Conservation (phyloP, 2,797 vertebrate species). For the Tiaroga cobitis region DNA sequence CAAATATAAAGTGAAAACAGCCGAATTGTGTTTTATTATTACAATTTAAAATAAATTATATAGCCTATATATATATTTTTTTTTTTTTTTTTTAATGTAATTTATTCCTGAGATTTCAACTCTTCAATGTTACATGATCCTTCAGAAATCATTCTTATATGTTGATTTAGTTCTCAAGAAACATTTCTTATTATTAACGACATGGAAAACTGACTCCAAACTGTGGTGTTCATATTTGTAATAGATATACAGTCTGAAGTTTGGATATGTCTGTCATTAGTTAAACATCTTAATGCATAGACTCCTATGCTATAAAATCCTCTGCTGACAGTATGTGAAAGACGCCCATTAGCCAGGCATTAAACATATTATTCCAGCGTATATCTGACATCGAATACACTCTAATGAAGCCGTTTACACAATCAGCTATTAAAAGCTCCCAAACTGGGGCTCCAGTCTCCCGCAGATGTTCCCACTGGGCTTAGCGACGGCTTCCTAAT, state of each 20-base stretch:
- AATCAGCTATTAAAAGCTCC: slow-evolving; percentile 53
- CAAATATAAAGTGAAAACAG: background rate
- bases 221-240: background rate
- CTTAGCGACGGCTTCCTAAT: slow-evolving; percentile 47
- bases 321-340: background rate
- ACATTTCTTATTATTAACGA: background rate
- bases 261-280: background rate
- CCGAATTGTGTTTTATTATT: background rate
- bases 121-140: background rate
- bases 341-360: background rate
- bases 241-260: background rate
- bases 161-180: background rate
- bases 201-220: background rate
- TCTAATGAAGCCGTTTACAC: slow-evolving; percentile 50
- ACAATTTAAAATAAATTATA: background rate
- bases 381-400: background rate
- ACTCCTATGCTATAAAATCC: background rate
- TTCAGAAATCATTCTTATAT: background rate
- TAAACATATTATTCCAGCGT: background rate
- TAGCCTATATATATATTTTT: background rate
- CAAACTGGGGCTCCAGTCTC: slow-evolving; percentile 46
- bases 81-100: background rate
- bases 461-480: slow-evolving; percentile 48
- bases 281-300: background rate
- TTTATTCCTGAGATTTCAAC: background rate